phyloP scores from a whole-genome alignment of 2,113 vertebrate genomes.

The Chaetodon auriga region DNA sequence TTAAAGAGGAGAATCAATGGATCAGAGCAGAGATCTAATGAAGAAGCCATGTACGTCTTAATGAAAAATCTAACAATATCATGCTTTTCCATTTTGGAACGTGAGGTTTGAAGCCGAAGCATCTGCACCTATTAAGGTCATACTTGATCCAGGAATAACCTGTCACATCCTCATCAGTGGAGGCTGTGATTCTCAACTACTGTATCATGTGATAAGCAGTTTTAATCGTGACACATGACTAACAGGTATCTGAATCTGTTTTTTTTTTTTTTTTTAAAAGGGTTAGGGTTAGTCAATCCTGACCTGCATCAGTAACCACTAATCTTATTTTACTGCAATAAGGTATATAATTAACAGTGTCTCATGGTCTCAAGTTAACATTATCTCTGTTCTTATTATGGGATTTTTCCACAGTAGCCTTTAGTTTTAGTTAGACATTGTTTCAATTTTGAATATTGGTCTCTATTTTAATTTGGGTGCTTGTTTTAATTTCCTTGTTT shows the following conservation, averaged over 20 bases:
- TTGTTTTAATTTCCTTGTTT: not conserved
- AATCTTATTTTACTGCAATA: not conserved
- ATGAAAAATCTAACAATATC: conserved; percentile 34
- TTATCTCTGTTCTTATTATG: not conserved
- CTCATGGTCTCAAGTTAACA: not conserved
- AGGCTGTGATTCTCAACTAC: not conserved
- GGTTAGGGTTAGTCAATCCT: too few relatives aligned
- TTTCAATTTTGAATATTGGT: not conserved
- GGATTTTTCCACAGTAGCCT: not conserved
- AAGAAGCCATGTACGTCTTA: conserved; percentile 31
- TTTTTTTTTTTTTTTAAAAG: too few relatives aligned
- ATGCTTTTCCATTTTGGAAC: conserved; percentile 18
- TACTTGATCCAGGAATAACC: conserved; percentile 15
- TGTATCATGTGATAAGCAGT: not conserved
- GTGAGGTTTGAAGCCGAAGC: conserved; percentile 8
- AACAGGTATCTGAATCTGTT: too few relatives aligned
- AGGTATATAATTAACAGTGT: not conserved
- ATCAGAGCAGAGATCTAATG: conserved; percentile 44
- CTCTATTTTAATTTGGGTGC: not conserved
- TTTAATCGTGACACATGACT: not conserved
- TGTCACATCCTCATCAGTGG: not conserved
- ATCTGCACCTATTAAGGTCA: conserved; percentile 8
- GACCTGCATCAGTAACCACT: not conserved
- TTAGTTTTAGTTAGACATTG: too few relatives aligned
- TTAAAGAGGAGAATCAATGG: conserved; percentile 41